Evolutionary conservation across 1,140 invertebrate genomes (phyloP), one percentile per base, ranked within the genome.

Genomic region (Rhyzopertha dominica): DNA sequence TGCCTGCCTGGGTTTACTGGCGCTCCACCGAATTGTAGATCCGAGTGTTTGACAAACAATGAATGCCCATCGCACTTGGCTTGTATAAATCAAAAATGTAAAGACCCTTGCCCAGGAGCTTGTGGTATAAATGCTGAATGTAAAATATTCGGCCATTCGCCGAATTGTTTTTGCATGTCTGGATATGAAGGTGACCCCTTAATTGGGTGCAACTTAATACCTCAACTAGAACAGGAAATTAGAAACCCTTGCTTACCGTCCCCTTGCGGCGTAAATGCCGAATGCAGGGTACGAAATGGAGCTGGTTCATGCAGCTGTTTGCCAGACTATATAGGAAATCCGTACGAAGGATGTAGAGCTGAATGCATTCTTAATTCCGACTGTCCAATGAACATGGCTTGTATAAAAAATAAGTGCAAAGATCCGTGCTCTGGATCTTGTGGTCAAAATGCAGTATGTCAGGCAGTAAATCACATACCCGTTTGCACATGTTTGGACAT

Each of bases 351-450:
- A 39, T 85, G 86, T 52, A 78, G 81, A 45, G 84, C 86, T 1
- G 86, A 90, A 64, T 90, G 87, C 63, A 72, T 82, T 2, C 71
- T 82, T 28, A 86, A 82, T 62, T 77, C 80, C 4, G 87, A 92
- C 53, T 93, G 90, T 61, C 75, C 81, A 2, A 80, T 80, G 42
- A 76, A 85, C 42, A 71, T 82, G 46, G 81, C 86, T 18, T 93
- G 90, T 65, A 75, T 89, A 10, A 84, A 82, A 58, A 81, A 85
- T 62, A 81, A 87, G 58, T 92, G 90, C 61, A 70, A 82, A 51
- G 81, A 91, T 71, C 88, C 89, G 17, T 92, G 89, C 61, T 75
- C 78, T 1, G 85, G 86, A 14, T 81, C 85, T 4, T 92, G 90
- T 62, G 88, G 88, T 8, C 58, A 74, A 0, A 84, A 87, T 62